These are phyloP conservation scores for Pangasianodon gigas DNA, from an alignment of 2,113 vertebrate species.

Conservation along the genomic window DNA sequence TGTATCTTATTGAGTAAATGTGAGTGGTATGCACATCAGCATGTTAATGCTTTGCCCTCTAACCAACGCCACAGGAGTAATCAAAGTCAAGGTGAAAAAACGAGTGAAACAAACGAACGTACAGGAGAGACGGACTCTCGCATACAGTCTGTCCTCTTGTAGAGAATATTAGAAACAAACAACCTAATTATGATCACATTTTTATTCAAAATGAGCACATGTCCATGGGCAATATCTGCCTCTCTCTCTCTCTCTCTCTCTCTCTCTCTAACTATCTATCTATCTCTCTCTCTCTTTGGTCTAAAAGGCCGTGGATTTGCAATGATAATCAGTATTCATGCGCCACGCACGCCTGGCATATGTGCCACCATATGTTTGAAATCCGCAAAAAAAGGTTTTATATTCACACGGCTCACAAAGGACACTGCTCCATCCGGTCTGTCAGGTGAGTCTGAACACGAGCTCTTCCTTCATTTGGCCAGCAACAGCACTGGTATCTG, in stretches of 20 bases:
- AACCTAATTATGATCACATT: conserved; percentile 52
- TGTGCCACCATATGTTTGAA: conserved; percentile 63
- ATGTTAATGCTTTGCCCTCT: conserved; percentile 25
- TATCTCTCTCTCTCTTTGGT: conserved; percentile 38
- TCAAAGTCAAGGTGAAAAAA: conserved; percentile 28
- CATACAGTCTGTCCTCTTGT: background rate
- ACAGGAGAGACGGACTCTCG: background rate
- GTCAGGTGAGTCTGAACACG: conserved; percentile 17
- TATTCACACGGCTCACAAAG: conserved; percentile 51
- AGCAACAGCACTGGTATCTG: conserved; percentile 23
- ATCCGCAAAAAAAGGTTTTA: conserved; percentile 41
- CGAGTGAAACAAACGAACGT: background rate
- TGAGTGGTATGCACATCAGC: background rate
- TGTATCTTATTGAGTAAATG: background rate
- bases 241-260: conserved; percentile 36
- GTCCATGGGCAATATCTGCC: conserved; percentile 42
- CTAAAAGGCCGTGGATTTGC: conserved; percentile 52
- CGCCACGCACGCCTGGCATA: conserved; percentile 59
- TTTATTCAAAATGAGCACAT: conserved; percentile 46
- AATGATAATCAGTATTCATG: conserved; percentile 63
- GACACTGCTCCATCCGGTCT: conserved; percentile 27
- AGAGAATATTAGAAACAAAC: conserved; percentile 41
- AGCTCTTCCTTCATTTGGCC: conserved; percentile 26
- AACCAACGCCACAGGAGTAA: conserved; percentile 10
- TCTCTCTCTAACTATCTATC: conserved; percentile 25